Conservation (phyloP, 2,113 vertebrate genomes). For the Ailuropoda melanoleuca region DNA sequence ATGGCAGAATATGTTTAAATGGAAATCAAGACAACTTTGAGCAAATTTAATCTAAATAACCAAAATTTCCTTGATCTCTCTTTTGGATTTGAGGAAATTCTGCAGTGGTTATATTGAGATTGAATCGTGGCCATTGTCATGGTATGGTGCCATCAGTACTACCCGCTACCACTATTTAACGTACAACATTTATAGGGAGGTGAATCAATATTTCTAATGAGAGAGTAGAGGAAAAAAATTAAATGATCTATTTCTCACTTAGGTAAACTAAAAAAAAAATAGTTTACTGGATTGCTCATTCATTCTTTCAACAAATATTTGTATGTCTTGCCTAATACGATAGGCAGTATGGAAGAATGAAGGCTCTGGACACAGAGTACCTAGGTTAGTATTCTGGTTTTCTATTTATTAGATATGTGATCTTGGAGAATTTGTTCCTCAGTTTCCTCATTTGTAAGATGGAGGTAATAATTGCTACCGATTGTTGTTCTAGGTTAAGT, state of each 20-base stretch:
- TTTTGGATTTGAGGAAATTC: neutral
- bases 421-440: neutral
- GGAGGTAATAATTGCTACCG: neutral
- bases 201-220: neutral
- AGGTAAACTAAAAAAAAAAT: neutral
- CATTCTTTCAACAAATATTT: neutral
- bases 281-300: neutral
- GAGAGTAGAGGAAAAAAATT: neutral
- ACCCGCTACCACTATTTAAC: neutral
- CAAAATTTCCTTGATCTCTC: neutral
- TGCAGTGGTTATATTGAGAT: neutral
- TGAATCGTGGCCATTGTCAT: neutral
- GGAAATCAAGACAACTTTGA: neutral
- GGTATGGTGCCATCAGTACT: neutral
- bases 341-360: neutral
- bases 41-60: neutral
- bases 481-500: neutral
- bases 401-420: neutral
- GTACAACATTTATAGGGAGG: neutral
- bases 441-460: neutral
- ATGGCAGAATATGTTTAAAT: neutral
- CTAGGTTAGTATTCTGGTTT: neutral
- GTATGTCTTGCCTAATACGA: neutral
- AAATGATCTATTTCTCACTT: neutral
- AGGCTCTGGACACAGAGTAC: neutral